phyloP scores from a whole-genome alignment of 2,113 vertebrate genomes.

The Poecile atricapillus region DNA sequence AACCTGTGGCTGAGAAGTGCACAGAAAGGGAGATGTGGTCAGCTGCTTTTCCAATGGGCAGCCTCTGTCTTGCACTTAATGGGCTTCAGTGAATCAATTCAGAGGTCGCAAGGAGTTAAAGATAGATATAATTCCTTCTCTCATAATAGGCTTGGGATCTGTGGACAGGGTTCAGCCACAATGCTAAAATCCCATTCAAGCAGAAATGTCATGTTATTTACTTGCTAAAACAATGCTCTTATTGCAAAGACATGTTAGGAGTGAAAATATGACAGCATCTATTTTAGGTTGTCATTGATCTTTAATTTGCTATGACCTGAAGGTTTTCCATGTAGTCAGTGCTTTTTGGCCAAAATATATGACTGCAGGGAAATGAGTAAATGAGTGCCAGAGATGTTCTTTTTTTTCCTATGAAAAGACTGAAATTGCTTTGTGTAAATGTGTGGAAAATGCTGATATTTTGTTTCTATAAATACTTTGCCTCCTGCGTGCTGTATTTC shows the following conservation, averaged over 20 bases:
- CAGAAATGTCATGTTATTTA: constrained; percentile 56
- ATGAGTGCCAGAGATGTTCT: constrained; percentile 60
- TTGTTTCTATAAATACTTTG: constrained; percentile 82
- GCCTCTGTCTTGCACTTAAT: not conserved
- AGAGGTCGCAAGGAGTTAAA: not conserved
- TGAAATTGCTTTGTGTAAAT: constrained; percentile 79
- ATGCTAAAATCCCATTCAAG: constrained; percentile 10
- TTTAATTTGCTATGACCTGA: constrained; percentile 67
- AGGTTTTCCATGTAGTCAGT: constrained; percentile 66
- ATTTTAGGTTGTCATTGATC: constrained; percentile 67
- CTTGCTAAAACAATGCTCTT: constrained; percentile 62
- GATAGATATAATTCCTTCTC: not conserved
- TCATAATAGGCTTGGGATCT: not conserved
- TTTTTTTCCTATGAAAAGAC: constrained; percentile 71
- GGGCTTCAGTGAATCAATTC: not conserved
- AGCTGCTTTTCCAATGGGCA: not conserved
- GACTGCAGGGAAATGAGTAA: constrained; percentile 66
- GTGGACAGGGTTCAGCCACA: not conserved
- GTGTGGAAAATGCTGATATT: constrained; percentile 83
- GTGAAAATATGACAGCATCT: constrained; percentile 56
- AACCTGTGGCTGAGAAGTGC: accelerated
- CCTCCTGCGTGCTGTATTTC: constrained; percentile 67
- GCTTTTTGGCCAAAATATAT: constrained; percentile 53
- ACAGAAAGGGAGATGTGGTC: not conserved
- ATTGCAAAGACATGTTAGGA: constrained; percentile 46